Conservation (phyloP, 2,888 invertebrate genomes). For the Nemotelus pantherinus region DNA sequence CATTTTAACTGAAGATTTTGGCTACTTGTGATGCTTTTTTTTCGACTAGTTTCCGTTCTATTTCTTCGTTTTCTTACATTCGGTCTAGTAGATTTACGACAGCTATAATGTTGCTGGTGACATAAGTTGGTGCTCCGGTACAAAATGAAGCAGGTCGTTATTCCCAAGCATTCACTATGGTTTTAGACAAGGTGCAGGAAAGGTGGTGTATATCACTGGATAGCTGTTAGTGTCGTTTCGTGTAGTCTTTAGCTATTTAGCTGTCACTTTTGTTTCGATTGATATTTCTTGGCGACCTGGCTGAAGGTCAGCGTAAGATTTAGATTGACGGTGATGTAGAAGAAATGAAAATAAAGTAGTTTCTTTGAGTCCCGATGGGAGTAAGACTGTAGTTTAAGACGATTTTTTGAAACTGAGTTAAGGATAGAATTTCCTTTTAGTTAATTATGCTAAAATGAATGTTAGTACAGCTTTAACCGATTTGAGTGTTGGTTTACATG, state of each 20-base stretch:
- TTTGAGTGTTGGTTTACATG: no score
- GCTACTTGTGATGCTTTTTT: constrained; percentile 8
- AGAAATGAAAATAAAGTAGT: no score
- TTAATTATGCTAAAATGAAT: no score
- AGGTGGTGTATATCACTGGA: background rate
- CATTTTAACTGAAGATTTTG: constrained; percentile 4
- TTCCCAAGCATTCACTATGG: constrained; percentile 2
- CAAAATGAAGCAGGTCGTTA: background rate
- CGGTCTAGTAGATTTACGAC: constrained; percentile 30
- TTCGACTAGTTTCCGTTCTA: background rate
- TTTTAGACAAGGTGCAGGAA: background rate
- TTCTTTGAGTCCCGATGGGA: no score
- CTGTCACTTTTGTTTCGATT: constrained; percentile 22
- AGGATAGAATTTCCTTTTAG: no score
- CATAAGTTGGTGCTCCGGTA: constrained; percentile 21
- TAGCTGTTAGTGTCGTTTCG: background rate
- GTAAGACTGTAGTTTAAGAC: no score
- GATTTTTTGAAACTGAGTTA: no score
- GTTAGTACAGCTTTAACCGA: no score
- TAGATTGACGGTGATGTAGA: background rate
- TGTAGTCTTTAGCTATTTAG: constrained; percentile 2
- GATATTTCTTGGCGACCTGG: background rate
- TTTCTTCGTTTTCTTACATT: background rate
- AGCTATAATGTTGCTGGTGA: constrained; percentile 35
- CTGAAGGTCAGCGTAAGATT: background rate